Base-by-base conservation (phyloP, 1,140 invertebrate genomes). In the Reticulitermes speratus region DNA sequence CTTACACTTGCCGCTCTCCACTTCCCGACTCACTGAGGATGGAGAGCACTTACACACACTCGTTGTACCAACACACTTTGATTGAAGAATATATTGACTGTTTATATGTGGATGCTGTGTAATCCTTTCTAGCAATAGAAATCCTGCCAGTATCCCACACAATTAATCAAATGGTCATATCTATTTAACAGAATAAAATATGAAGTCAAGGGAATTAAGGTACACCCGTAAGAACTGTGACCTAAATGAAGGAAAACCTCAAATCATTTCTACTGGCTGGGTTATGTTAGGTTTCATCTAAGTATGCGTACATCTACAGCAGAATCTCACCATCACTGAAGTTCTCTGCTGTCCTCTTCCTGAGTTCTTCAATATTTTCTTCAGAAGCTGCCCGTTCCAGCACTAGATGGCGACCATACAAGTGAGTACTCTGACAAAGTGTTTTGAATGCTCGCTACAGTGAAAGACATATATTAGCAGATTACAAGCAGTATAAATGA, bases 331-430 rank as follows among this genome's bases (percentile, higher is more conserved):
- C 84, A 32, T 87, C 85, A 84, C 32, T 44, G 65, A 95, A 97
- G 87, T 95, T 93, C 89, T 96, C 92, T 0, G 97, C 96, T 0
- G 97, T 98, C 88, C 97, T 94, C 91, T 96, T 96, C 87, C 97
- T 92, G n/a, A 99, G 91, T 87, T 95, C 93, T 30, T 96, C 94
- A 8, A 99, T 91, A 87, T 94, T 93, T 88, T 97, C 96, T 59
- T 95, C 95, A n/a, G 94, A 93, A 69, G 96, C 93, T 0, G 98
- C 98, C 99, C 99, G 99, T 93, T 99, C 98, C 32, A 99, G 91
- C 0, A 99, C 98, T 87, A 99, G 92, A 75, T 98, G 93, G 88
- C 99, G 93, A 8, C 98, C 98, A 90, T 98, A 99, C 90, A 99
- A 96, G 94, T 99, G 99, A 87, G 99, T 99, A 89, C 98, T 99